phyloP scores from a whole-genome alignment of 2,113 vertebrate species.

The Oreochromis tanganicae region DNA sequence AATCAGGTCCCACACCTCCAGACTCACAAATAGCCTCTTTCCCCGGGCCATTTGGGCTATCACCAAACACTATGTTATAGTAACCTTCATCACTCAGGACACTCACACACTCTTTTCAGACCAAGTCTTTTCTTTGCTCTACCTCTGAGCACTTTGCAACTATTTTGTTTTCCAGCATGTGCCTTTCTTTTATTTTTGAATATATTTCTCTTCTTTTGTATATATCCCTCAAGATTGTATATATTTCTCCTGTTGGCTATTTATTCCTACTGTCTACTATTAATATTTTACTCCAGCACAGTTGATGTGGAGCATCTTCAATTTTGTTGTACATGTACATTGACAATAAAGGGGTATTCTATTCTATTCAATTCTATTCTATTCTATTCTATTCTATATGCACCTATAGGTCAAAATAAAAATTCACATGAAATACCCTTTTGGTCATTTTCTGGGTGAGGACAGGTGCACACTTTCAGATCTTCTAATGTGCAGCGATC shows the following conservation, averaged over 20 bases:
- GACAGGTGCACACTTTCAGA: background rate
- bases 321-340: background rate
- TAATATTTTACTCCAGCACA: background rate
- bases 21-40: background rate
- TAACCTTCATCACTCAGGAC: background rate
- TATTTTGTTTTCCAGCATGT: background rate
- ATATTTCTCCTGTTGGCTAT: background rate
- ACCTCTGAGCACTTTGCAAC: background rate
- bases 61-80: background rate
- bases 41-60: background rate
- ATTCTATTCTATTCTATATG: background rate
- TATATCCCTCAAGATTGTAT: background rate
- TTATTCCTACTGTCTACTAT: background rate
- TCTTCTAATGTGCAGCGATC: background rate
- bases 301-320: background rate
- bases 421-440: background rate
- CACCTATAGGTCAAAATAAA: background rate
- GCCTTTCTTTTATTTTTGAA: background rate
- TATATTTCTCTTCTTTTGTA: background rate
- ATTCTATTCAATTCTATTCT: background rate
- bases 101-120: background rate
- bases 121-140: background rate
- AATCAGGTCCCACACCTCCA: background rate
- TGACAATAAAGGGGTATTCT: fast-evolving
- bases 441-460: background rate